Evolutionary conservation across 2,797 vertebrate genomes (phyloP).

Genomic region (Falco cherrug): DNA sequence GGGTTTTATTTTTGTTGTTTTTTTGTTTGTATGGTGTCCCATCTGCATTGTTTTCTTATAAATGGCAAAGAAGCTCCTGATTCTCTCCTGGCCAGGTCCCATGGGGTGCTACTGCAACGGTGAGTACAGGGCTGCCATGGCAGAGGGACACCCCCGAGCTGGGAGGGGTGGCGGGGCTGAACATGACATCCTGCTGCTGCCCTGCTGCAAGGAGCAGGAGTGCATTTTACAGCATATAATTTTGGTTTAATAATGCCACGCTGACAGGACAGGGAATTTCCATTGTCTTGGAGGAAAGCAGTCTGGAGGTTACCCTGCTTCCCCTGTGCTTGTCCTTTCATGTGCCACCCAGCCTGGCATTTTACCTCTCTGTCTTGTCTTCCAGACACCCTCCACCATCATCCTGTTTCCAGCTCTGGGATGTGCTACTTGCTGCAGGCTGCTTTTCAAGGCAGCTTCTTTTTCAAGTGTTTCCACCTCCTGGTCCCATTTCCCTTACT

Average conservation of each 20-base stretch:
- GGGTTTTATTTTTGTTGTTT: neutral
- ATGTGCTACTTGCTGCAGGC: neutral
- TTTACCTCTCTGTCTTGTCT: neutral
- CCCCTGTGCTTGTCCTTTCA: neutral
- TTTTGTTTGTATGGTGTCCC: neutral
- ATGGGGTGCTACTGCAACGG: fast-evolving
- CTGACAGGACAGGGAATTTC: neutral
- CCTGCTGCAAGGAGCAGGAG: fast-evolving
- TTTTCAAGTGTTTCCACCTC: neutral
- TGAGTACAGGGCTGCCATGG: fast-evolving
- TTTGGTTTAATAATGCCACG: neutral
- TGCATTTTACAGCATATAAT: neutral
- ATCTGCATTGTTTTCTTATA: neutral
- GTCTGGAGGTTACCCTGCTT: neutral
- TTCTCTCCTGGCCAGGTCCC: fast-evolving
- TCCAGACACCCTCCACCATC: neutral
- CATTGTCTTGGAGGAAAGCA: fast-evolving
- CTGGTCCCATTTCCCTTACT: neutral
- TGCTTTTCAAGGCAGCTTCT: neutral
- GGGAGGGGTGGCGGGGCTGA: neutral
- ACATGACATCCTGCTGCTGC: fast-evolving
- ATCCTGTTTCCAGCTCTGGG: neutral
- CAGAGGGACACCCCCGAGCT: fast-evolving
- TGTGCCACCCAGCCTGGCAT: neutral
- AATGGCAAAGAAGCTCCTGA: neutral